These are phyloP conservation scores for Archocentrus centrarchus DNA, from an alignment of 2,113 vertebrate genomes.

Conservation along the genomic window DNA sequence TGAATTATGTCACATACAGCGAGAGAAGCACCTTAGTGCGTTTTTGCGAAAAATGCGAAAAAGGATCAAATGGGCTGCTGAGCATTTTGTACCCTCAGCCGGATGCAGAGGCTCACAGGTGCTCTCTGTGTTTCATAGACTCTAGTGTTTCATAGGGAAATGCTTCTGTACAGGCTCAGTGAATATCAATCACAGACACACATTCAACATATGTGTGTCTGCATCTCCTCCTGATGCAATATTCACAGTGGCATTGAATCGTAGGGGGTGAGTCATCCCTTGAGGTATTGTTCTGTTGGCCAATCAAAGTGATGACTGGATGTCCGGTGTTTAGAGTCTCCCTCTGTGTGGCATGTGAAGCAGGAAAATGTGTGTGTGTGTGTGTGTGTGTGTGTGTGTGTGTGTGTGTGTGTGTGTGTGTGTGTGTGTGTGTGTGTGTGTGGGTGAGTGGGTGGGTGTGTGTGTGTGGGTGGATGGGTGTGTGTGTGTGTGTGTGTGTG, in stretches of 20 bases:
- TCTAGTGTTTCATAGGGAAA: conserved; percentile 63
- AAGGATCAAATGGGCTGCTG: conserved; percentile 39
- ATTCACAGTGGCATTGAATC: conserved; percentile 54
- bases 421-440: neutral
- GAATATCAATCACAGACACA: conserved; percentile 60
- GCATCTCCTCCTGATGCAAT: conserved; percentile 40
- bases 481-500: conserved; percentile 14
- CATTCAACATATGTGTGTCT: conserved; percentile 30
- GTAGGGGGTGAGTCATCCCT: conserved; percentile 67
- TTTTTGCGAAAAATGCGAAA: neutral
- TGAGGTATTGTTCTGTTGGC: conserved; percentile 55
- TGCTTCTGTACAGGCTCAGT: conserved; percentile 30
- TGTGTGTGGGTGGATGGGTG: neutral
- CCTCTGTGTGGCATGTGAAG: conserved; percentile 16
- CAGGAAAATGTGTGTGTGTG: conserved; percentile 12
- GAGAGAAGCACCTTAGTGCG: neutral
- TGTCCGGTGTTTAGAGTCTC: conserved; percentile 52
- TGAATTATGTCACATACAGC: neutral
- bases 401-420: neutral
- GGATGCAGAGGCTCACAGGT: conserved; percentile 52
- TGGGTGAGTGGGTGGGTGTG: neutral
- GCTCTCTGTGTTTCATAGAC: conserved; percentile 39
- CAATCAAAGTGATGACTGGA: conserved; percentile 61
- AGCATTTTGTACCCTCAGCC: conserved; percentile 10
- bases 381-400: conserved; percentile 20